Evolutionary conservation across 2,888 invertebrate species (phyloP).

Genomic region (Andrena trimmerana): DNA sequence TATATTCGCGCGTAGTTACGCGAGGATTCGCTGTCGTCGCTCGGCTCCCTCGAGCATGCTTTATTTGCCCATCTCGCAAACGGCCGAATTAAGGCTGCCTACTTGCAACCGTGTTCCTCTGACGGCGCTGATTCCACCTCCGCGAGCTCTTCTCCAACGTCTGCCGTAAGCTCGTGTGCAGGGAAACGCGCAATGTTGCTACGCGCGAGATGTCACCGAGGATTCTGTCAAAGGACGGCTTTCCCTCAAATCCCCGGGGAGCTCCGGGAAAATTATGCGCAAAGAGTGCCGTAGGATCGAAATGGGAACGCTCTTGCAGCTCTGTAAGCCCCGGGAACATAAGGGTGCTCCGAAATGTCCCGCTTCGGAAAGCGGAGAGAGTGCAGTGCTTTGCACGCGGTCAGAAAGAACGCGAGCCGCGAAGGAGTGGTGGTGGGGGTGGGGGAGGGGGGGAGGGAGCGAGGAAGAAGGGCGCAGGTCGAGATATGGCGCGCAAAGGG

Average conservation of each 20-base stretch:
- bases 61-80: slow-evolving; percentile 15
- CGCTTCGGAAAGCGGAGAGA: slow-evolving; percentile 39
- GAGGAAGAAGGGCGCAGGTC: slow-evolving; percentile 4
- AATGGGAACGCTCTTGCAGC: background rate
- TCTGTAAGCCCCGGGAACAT: background rate
- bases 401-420: background rate
- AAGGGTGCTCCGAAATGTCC: slow-evolving; percentile 23
- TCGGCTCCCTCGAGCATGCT: background rate
- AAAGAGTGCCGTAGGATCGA: background rate
- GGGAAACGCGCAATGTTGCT: too few relatives aligned
- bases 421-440: too few relatives aligned
- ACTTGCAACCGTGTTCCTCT: background rate
- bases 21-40: slow-evolving; percentile 12
- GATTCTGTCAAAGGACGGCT: too few relatives aligned
- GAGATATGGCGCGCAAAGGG: slow-evolving; percentile 30
- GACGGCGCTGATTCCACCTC: background rate
- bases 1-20: background rate
- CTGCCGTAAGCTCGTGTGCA: background rate
- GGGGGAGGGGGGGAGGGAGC: background rate
- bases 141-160: background rate
- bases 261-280: too few relatives aligned
- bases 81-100: slow-evolving; percentile 17
- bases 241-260: too few relatives aligned
- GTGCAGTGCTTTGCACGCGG: slow-evolving; percentile 34
- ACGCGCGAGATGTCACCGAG: too few relatives aligned